Evolutionary conservation across 2,797 vertebrate species (phyloP), one percentile per base, ranked within the genome.

Genomic region (Bryconaethiops microstoma): DNA sequence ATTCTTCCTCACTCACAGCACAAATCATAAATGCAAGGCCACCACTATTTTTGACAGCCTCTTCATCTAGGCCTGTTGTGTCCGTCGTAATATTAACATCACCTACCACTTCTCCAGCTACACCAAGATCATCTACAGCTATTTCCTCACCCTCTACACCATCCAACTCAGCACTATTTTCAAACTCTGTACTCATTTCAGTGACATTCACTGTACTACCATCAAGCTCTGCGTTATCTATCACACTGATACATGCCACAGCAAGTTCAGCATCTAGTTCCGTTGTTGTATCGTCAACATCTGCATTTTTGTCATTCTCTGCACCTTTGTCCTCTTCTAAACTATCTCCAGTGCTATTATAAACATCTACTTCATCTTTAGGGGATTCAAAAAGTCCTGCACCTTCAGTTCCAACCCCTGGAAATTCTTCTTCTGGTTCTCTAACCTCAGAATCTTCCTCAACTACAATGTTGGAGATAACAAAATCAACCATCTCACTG

Each of bases 61-160:
- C 60, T 40, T 35, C 6, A n/a, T 14, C 4, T n/a, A 23, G 19
- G 23, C 45, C 29, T 42, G 23, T 54, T 10, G 7, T 69, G 5
- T 48, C 42, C 48, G n/a, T n/a, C 17, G 8, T 25, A 80, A 78
- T n/a, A 78, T 60, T 7, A 42, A 14, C 45, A 68, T 45, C 35
- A 69, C 25, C 17, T 39, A 23, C 35, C 3, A 14, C 6, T 21
- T 42, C 35, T 72, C 7, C 23, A 35, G 17, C 13, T 75, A 6
- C 62, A 50, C 17, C 14, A 10, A 48, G 29, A 25, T 21, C 65
- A 21, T 73, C 16, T 10, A 57, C 19, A 69, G 16, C 17, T 2
- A 13, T 50, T 16, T 60, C 40, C 35, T 10, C n/a, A 25, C 42
- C 25, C 35, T 78, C 76, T 25, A 40, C 40, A 78, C 45, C 23